Evolutionary conservation across 2,888 invertebrate species (phyloP).

Genomic region (Drosophila eohydei): DNA sequence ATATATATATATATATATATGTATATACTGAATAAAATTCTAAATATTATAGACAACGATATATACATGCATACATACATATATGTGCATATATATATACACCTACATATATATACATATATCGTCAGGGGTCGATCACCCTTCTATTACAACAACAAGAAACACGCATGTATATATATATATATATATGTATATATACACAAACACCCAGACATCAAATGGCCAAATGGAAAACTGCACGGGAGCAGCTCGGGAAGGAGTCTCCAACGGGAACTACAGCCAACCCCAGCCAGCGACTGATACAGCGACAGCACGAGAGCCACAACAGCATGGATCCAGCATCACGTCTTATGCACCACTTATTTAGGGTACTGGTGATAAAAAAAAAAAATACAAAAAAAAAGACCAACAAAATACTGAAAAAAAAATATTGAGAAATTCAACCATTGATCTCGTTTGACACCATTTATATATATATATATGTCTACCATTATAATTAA

Average conservation of each 20-base stretch:
- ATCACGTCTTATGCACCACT: constrained; percentile 61
- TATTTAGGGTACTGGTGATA: constrained; percentile 85
- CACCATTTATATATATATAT: constrained; percentile 49
- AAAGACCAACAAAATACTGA: constrained; percentile 31
- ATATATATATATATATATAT: neutral
- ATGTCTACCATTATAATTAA: constrained; percentile 46
- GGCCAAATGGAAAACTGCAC: constrained; percentile 40
- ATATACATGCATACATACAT: neutral
- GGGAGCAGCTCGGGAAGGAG: constrained; percentile 31
- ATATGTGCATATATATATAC: neutral
- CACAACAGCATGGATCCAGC: constrained; percentile 40
- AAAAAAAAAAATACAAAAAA: constrained; percentile 72
- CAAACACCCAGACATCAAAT: constrained; percentile 30
- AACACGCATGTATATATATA: constrained; percentile 4
- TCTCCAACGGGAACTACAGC: constrained; percentile 19
- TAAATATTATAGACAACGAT: constrained; percentile 9
- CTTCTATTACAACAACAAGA: too few species aligned
- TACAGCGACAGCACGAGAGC: constrained; percentile 32
- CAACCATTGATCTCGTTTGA: constrained; percentile 57
- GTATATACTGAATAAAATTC: neutral
- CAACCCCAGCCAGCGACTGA: constrained; percentile 23
- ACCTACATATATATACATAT: neutral
- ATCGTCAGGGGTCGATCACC: constrained; percentile 3
- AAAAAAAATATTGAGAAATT: constrained; percentile 29
- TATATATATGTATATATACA: constrained; percentile 27